Percentiles rank a stretch among this genome's conserved stretches.
Evolutionary conservation across 2,113 vertebrate species (phyloP).

Genomic region (Pandion haliaetus): DNA sequence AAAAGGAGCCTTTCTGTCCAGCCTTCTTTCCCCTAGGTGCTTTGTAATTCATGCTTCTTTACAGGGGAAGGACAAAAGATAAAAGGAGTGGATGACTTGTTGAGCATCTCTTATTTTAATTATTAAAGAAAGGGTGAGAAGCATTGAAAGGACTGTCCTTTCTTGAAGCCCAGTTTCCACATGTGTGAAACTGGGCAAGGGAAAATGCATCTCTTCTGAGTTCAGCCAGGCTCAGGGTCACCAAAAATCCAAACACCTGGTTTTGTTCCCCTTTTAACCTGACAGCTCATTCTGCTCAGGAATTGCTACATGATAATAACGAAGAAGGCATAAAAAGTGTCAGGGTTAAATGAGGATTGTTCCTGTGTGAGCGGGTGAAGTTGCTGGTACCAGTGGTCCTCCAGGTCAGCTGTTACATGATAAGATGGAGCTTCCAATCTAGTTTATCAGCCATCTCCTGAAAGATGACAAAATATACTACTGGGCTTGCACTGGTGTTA

Average conservation of each 20-base stretch:
- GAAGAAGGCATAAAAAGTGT: not conserved
- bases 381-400: not conserved
- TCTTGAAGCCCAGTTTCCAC: not conserved
- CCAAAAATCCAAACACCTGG: not conserved
- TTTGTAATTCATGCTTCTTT: not conserved
- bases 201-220: not conserved
- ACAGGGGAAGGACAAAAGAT: not conserved
- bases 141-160: not conserved
- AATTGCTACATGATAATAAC: not conserved
- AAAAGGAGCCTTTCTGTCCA: not conserved
- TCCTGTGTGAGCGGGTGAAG: not conserved
- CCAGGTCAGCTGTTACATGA: not conserved
- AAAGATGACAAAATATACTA: not conserved
- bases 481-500: not conserved
- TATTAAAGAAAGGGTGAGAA: not conserved
- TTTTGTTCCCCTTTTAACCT: not conserved
- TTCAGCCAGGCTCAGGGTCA: not conserved
- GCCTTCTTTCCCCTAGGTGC: not conserved
- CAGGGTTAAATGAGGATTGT: not conserved
- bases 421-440: not conserved
- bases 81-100: not conserved
- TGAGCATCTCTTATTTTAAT: not conserved
- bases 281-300: not conserved
- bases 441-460: not conserved
- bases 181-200: not conserved